phyloP scores from a whole-genome alignment of 2,797 vertebrate species.

The Glyptemys insculpta region DNA sequence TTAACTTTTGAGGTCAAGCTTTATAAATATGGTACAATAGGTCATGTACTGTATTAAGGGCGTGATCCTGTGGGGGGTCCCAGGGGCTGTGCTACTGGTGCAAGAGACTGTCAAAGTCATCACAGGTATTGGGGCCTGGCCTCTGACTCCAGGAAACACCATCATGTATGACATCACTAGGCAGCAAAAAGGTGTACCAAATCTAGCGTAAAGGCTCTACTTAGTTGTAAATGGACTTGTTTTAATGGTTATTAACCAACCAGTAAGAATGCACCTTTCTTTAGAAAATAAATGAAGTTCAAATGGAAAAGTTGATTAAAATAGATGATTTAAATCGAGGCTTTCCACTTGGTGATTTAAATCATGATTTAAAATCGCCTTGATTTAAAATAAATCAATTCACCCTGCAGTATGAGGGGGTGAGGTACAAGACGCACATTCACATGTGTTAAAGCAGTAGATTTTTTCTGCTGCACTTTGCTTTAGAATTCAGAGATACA shows the following conservation, averaged over 20 bases:
- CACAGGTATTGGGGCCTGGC: not conserved
- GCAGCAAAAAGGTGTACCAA: not conserved
- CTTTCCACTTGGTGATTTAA: not conserved
- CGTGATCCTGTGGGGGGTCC: not conserved
- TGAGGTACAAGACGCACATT: conserved; percentile 31
- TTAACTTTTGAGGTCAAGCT: not conserved
- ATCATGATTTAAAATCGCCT: not conserved
- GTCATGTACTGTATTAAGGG: not conserved
- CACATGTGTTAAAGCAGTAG: conserved; percentile 64
- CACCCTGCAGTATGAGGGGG: not conserved
- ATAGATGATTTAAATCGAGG: not conserved
- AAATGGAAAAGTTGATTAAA: not conserved
- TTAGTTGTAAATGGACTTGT: not conserved
- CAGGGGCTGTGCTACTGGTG: not conserved
- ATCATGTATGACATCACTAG: not conserved
- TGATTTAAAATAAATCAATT: not conserved
- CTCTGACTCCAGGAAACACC: not conserved
- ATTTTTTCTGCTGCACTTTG: conserved; percentile 50
- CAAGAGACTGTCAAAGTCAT: not conserved
- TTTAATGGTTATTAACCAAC: not conserved
- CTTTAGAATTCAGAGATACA: conserved; percentile 28
- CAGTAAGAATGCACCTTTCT: not conserved
- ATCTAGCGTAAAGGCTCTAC: not conserved
- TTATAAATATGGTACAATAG: not conserved
- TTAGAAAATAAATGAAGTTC: not conserved